These are phyloP conservation scores for Parnassius orleans DNA, from an alignment of 2,888 invertebrate species.

Conservation along the genomic window DNA sequence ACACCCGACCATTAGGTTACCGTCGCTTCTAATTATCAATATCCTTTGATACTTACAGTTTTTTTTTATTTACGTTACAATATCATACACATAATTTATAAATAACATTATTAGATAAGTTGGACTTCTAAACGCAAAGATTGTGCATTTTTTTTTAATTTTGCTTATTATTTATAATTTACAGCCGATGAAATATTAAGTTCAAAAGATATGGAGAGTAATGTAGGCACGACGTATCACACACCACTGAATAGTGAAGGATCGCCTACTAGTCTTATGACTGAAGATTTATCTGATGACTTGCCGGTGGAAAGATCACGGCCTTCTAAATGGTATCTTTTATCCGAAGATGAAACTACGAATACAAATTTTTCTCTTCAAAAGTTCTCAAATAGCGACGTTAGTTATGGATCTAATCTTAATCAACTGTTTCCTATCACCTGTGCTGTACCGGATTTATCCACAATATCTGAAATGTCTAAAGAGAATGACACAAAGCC, in stretches of 20 bases:
- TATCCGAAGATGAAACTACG: slow-evolving; percentile 63
- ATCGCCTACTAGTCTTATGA: slow-evolving; percentile 54
- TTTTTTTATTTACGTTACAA: too few species aligned
- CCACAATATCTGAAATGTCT: slow-evolving; percentile 67
- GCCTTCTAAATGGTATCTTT: slow-evolving; percentile 56
- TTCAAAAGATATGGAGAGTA: neutral
- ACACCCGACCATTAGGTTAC: too few species aligned
- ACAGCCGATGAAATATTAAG: slow-evolving; percentile 4
- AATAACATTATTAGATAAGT: too few species aligned
- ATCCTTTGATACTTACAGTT: too few species aligned
- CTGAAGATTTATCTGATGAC: slow-evolving; percentile 64
- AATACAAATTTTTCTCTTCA: slow-evolving; percentile 39
- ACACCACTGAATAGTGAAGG: slow-evolving; percentile 37
- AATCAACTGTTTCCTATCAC: slow-evolving; percentile 60
- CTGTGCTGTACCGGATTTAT: slow-evolving; percentile 65
- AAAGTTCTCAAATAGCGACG: slow-evolving; percentile 21
- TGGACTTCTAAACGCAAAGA: too few species aligned
- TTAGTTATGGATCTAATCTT: slow-evolving; percentile 50
- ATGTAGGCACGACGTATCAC: slow-evolving; percentile 22
- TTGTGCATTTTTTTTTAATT: too few species aligned
- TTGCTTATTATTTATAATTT: neutral
- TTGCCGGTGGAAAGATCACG: slow-evolving; percentile 21
- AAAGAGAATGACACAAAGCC: slow-evolving; percentile 51
- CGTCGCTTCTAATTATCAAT: too few species aligned
- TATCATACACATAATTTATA: too few species aligned